These are phyloP conservation scores for Samia ricini DNA, from an alignment of 1,140 invertebrate genomes.

Conservation along the genomic window DNA sequence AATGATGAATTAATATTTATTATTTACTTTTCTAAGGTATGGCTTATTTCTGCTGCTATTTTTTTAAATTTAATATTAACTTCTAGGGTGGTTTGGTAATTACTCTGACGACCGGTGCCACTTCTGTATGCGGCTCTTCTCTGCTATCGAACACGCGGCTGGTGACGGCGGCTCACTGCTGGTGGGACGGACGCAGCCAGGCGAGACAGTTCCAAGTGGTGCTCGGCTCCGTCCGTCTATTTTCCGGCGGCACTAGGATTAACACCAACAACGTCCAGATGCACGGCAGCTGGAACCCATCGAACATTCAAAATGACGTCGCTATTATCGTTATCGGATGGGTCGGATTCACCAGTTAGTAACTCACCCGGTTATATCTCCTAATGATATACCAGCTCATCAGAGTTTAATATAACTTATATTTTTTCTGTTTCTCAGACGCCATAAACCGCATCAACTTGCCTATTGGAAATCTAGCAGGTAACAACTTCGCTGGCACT, in stretches of 20 bases:
- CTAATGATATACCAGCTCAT: not conserved
- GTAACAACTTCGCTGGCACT: too few relatives aligned
- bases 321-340: constrained; percentile 24
- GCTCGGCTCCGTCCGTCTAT: constrained; percentile 38
- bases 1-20: too few relatives aligned
- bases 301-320: constrained; percentile 35
- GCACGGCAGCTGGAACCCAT: constrained; percentile 26
- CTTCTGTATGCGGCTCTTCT: constrained; percentile 37
- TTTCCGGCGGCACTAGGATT: constrained; percentile 37
- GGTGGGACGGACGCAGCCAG: constrained; percentile 35
- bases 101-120: constrained; percentile 19
- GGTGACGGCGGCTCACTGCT: constrained; percentile 50
- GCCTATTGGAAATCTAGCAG: constrained; percentile 2
- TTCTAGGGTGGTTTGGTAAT: constrained; percentile 38
- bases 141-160: constrained; percentile 27
- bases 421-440: not conserved
- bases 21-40: too few relatives aligned
- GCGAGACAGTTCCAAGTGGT: constrained; percentile 39
- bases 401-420: not conserved
- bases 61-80: not conserved
- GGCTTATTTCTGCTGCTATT: too few relatives aligned
- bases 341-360: not conserved
- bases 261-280: constrained; percentile 26
- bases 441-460: constrained; percentile 2
- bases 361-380: not conserved